A percentile compares a stretch with the other conserved stretches of the same genome.
Evolutionary conservation across 2,113 vertebrate species (phyloP).

Genomic region (Phyllostomus discolor): DNA sequence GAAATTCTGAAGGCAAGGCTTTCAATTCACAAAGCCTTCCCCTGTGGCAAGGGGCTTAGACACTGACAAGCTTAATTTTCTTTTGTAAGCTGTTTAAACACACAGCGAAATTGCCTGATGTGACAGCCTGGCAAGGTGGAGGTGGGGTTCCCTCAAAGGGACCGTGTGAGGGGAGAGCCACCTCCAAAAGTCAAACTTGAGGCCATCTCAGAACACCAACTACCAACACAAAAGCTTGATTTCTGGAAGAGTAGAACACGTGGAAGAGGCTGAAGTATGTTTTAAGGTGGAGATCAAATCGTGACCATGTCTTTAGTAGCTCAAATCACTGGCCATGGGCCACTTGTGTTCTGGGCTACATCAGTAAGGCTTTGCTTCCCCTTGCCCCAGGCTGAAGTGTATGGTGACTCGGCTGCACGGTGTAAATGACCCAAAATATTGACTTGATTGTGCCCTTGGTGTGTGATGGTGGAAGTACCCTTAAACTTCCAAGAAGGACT

Average conservation of each 20-base stretch:
- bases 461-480: neutral
- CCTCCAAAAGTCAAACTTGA: neutral
- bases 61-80: constrained; percentile 43
- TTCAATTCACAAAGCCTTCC: constrained; percentile 47
- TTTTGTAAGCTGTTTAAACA: constrained; percentile 50
- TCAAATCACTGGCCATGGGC: neutral
- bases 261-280: neutral
- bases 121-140: neutral
- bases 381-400: neutral
- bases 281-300: neutral
- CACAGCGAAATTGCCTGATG: neutral
- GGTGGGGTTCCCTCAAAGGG: neutral
- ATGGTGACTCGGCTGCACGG: neutral
- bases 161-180: neutral
- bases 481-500: neutral
- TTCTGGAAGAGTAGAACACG: neutral
- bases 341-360: neutral
- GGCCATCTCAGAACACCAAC: neutral
- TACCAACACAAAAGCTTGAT: neutral
- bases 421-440: neutral
- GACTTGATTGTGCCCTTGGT: neutral
- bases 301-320: neutral
- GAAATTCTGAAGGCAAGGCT: constrained; percentile 59
- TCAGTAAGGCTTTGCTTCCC: neutral
- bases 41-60: constrained; percentile 27